Base-by-base conservation (phyloP, 1,140 invertebrate species). In the Drosophila orosa region DNA sequence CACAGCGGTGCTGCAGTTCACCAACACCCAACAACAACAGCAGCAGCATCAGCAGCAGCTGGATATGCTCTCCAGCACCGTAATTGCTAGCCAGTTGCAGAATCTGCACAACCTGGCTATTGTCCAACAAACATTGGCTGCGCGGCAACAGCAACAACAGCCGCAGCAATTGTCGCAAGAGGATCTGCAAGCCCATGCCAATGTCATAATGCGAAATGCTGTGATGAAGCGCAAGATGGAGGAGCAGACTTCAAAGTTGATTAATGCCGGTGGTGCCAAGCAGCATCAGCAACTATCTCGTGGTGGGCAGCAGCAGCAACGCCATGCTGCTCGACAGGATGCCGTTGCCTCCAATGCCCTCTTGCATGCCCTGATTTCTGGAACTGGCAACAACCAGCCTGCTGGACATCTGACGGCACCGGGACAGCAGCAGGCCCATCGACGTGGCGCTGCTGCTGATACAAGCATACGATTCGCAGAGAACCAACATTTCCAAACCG, bases 151-250 rank as follows among this genome's bases (percentile, higher is more conserved):
- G 9, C 78, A 79, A 7, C 78, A 80, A 5, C 60, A 69, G 35
- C 78, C 79, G 4, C 40, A 67, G 22, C 90, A 84, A 37, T 50
- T 90, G 13, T 79, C 87, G 8, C 90, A 91, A 33, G 90, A 91
- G 58, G 90, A 91, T 54, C 47, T 91, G 37, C 87, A 90, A 63
- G 82, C 90, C 1, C 90, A 90, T 72, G 81, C 90, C 22, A 91
- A 91, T 58, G 60, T 89, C 6, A 91, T 91, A 62, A 91, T 91
- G 87, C 84, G 90, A 29, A 91, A 91, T 74, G 90, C 90, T 1
- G 83, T 91, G 25, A 83, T 91, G 37, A 91, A 91, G 50, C 84
- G 90, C n/a, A 90, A 90, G 59, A 72, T 91, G 45, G 90, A 91
- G 42, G 90, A 91, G 25, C 90, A 91, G 73, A 76, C 69, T 17